phyloP scores from a whole-genome alignment of 2,797 vertebrate species.

The Tauraco hartlaubi region DNA sequence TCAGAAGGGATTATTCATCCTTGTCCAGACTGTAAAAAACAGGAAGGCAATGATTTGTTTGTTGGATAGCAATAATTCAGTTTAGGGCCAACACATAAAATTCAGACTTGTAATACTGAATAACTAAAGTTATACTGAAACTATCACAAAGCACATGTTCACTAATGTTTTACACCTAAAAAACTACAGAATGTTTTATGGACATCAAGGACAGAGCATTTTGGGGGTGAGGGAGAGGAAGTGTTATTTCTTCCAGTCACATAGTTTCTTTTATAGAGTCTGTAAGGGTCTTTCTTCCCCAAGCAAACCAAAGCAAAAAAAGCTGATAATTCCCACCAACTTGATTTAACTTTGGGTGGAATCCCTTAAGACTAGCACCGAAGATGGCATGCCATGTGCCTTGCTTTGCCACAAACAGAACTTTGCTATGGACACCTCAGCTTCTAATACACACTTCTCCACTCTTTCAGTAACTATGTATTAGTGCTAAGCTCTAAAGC shows the following conservation, averaged over 20 bases:
- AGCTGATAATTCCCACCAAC: accelerated
- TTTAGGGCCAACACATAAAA: neutral
- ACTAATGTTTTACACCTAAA: neutral
- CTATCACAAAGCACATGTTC: neutral
- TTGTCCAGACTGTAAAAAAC: neutral
- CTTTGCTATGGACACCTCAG: neutral
- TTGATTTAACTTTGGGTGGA: neutral
- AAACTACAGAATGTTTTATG: neutral
- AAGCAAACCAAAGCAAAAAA: neutral
- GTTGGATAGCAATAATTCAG: neutral
- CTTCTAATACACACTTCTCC: accelerated
- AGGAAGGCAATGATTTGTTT: neutral
- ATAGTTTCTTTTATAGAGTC: neutral
- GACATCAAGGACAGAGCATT: neutral
- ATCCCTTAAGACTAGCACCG: neutral
- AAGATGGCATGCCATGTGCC: neutral
- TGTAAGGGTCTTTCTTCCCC: neutral
- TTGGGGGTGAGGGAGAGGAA: accelerated
- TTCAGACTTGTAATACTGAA: neutral
- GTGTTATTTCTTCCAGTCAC: neutral
- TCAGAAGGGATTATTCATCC: neutral
- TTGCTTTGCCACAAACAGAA: accelerated
- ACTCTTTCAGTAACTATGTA: neutral
- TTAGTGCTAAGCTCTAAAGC: neutral
- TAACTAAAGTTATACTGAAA: neutral